These are phyloP conservation scores for Leptogaster cylindrica DNA, from an alignment of 2,888 invertebrate species.

Conservation along the genomic window DNA sequence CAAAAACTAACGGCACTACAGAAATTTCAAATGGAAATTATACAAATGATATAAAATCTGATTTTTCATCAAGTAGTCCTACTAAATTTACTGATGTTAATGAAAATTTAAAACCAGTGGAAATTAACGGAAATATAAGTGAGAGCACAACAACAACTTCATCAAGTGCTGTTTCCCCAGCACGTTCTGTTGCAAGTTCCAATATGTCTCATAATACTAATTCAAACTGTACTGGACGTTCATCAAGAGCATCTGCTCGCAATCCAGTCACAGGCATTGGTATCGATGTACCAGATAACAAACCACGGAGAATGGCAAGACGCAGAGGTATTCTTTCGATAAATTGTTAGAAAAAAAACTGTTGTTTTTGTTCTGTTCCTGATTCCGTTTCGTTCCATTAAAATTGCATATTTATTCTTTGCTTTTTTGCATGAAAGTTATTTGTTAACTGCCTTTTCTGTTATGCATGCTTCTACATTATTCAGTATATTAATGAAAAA, in stretches of 20 bases:
- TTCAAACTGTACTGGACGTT: background rate
- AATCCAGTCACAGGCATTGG: slow-evolving; percentile 56
- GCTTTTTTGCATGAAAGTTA: slow-evolving; percentile 4
- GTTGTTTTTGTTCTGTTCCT: slow-evolving; percentile 6
- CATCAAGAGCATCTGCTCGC: slow-evolving; percentile 47
- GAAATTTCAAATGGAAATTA: slow-evolving; percentile 5
- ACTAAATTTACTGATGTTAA: slow-evolving; percentile 3
- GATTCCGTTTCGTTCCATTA: slow-evolving; percentile 7
- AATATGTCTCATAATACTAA: background rate
- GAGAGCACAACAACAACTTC: slow-evolving; percentile 8
- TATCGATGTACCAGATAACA: slow-evolving; percentile 52
- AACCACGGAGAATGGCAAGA: slow-evolving; percentile 49
- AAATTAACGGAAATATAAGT: slow-evolving; percentile 36
- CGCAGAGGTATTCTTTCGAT: slow-evolving; percentile 51
- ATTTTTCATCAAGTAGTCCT: background rate
- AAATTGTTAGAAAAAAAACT: background rate
- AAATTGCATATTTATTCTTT: background rate
- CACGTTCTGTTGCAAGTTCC: slow-evolving; percentile 8
- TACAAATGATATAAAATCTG: background rate
- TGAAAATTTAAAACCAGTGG: slow-evolving; percentile 36
- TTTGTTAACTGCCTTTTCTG: slow-evolving; percentile 3
- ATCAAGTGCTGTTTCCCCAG: slow-evolving; percentile 16
- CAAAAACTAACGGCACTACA: slow-evolving; percentile 11
- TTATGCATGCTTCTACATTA: slow-evolving; percentile 13
- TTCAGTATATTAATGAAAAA: background rate